These are phyloP conservation scores for Aspidapion aeneum DNA, from an alignment of 2,888 invertebrate genomes.

Conservation along the genomic window DNA sequence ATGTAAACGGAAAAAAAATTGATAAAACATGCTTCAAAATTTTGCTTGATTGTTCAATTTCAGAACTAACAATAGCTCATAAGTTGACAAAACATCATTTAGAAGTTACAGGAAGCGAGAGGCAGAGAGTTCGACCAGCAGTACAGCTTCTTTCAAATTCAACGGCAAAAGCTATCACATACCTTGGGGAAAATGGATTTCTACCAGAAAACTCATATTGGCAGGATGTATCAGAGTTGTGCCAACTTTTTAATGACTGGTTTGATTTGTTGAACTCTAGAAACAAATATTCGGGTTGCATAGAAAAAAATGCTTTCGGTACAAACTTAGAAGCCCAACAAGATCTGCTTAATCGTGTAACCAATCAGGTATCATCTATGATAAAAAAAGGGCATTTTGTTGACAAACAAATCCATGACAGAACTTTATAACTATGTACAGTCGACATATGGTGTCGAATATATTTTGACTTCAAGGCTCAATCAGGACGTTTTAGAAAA, in stretches of 20 bases:
- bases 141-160: constrained; percentile 24
- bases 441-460: too few relatives aligned
- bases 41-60: constrained; percentile 6
- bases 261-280: constrained; percentile 20
- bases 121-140: constrained; percentile 21
- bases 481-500: constrained; percentile 31
- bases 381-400: constrained; percentile 14
- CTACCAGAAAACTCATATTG: not conserved
- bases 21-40: constrained; percentile 3
- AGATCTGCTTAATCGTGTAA: constrained; percentile 2
- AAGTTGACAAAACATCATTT: constrained; percentile 22
- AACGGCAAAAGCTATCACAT: constrained; percentile 18
- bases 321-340: constrained; percentile 6
- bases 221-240: constrained; percentile 8
- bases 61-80: constrained; percentile 25
- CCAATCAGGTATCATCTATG: not conserved
- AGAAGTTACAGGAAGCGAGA: constrained; percentile 20
- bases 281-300: constrained; percentile 3
- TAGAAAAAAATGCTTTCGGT: constrained; percentile 11
- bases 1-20: constrained; percentile 19
- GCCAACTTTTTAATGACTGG: constrained; percentile 17
- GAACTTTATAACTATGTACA: too few relatives aligned
- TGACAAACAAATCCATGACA: too few relatives aligned
- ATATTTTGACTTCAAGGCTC: constrained; percentile 28
- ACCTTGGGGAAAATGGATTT: constrained; percentile 3